Base-by-base conservation (phyloP, 2,888 invertebrate genomes). In the Campopleginae sp. region DNA sequence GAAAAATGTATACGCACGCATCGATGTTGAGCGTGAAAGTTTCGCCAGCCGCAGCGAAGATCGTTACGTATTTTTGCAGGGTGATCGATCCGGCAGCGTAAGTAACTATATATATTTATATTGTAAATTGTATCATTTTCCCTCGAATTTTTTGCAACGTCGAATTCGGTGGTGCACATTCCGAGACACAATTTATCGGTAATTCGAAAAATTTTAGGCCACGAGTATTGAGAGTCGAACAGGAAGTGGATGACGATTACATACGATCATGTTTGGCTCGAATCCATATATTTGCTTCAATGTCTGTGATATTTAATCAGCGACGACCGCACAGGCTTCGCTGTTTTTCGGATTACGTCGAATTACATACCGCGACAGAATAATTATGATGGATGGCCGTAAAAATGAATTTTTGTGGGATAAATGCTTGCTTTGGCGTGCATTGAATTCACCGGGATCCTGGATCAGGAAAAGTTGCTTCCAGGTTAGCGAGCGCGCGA, bases 41-140 rank as follows among this genome's bases (percentile, higher is more conserved):
- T 79, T 68, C 66, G 79, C 38, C 42, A 42, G 79, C 79, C 82
- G 74, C 83, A 82, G 68, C 76, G 61, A 79, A 31, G 58, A 63
- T 77, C 77, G 71, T 77, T 77, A 82, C 51, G 42, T 51, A 27
- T 65, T 70, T 46, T n/a, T 46, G 27, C 19, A 19, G 14, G 19
- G 65, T n/a, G 38, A 72, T 68, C 65, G 54, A 72, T n/a, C n/a
- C n/a, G n/a, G n/a, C 58, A 23, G 6, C 46, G 66, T 33, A 23
- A 46, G 27, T 44, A 70, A 58, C 38, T 51, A 63, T 58, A 46
- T 58, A 46, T 75, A 38, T 23, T 46, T 61, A 31, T 2, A n/a
- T 46, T 42, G n/a, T 19, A 6, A 44, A 61, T 44, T 74, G 33
- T 48, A 14, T 5, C 46, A 27, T 27, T 68, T 61, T 27, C 61